These are phyloP conservation scores for Denticeps clupeoides DNA, from an alignment of 2,797 vertebrate species.

Conservation along the genomic window DNA sequence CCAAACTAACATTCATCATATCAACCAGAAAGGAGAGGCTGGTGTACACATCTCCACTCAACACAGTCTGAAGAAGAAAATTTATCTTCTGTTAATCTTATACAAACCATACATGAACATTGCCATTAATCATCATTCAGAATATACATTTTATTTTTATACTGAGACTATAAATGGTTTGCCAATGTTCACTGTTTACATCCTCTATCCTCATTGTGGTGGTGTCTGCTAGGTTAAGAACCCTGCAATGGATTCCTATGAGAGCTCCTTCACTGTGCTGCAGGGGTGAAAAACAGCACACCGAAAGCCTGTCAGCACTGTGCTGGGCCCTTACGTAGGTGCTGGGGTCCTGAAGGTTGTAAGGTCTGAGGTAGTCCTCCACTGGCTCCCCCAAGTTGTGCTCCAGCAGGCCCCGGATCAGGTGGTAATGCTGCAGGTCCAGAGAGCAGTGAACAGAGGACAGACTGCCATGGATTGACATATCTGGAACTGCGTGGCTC, in stretches of 20 bases:
- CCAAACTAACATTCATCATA: constrained; percentile 93
- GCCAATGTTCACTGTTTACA: too few relatives aligned
- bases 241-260: too few relatives aligned
- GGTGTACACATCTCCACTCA: constrained; percentile 89
- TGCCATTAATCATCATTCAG: too few relatives aligned
- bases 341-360: constrained; percentile 87
- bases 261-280: too few relatives aligned
- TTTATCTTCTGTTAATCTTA: too few relatives aligned
- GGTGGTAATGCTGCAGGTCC: constrained; percentile 80
- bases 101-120: too few relatives aligned
- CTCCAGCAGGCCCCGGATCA: constrained; percentile 83
- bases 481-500: constrained; percentile 81
- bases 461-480: constrained; percentile 79
- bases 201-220: too few relatives aligned
- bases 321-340: constrained; percentile 70
- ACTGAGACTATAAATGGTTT: too few relatives aligned
- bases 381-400: constrained; percentile 89
- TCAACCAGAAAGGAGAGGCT: constrained; percentile 80
- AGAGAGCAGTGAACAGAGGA: constrained; percentile 91
- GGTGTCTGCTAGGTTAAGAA: too few relatives aligned
- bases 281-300: too few relatives aligned
- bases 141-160: too few relatives aligned
- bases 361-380: constrained; percentile 89
- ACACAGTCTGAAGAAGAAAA: constrained; percentile 66
- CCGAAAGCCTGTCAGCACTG: too few relatives aligned